Base-by-base conservation (phyloP, 2,113 vertebrate genomes). In the Lampris incognitus region DNA sequence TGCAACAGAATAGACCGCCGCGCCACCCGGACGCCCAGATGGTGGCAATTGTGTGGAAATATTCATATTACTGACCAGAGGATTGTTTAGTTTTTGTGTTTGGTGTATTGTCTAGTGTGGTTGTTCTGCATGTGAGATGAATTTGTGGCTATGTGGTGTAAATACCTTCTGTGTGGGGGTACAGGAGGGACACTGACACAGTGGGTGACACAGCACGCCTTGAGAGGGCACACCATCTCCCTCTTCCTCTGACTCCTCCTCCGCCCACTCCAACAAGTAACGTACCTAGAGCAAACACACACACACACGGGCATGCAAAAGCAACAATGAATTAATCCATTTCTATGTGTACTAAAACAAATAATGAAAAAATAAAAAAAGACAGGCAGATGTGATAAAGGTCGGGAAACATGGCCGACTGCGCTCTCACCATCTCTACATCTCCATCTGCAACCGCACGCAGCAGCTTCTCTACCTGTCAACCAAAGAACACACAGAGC, bases 381-480 rank as follows among this genome's bases (percentile, higher is more conserved):
- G 55, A 1, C 13, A 57, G 40, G 7, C 9, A 63, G 40, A 63
- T 13, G 24, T 8, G 24, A 10, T 24, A 67, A 6, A 67, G 50
- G 42, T 36, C 40, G 36, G 54, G 6, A 41, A 38, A 55, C 50
- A 36, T 40, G 57, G 49, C 39, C 49, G 54, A 4, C 4, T 9
- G 11, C 39, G 57, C 51, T 44, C 95, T 96, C 89, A 99, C 98
- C 98, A 99, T 99, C 93, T 98, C 96, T 66, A 97, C 88, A 59
- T 99, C 98, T 2, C 95, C 96, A 69, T 99, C 98, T 24, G 97
- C 97, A 64, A 97, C 94, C 0, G 98, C 98, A 78, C 97, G 94
- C 71, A 99, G 88, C 78, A 99, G 94, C 87, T 98, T 99, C 91
- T 99, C 98, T 89, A 98, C 96, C 98, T 99, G 84, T 87, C 78